Base-by-base conservation (phyloP, 1,140 invertebrate species). In the Neoseiulus cucumeris region DNA sequence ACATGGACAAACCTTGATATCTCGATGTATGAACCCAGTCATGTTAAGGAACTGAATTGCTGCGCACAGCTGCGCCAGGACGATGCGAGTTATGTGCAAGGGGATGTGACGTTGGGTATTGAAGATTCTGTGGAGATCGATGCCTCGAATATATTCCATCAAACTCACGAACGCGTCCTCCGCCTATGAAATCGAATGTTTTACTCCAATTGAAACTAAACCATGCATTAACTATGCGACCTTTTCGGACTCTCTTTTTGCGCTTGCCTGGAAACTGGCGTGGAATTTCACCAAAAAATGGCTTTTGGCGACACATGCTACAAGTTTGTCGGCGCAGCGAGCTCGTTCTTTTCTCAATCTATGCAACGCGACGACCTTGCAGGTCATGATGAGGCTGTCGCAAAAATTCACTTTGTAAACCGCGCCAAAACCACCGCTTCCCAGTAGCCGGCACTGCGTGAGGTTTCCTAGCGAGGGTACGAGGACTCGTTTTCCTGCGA, bases 1-100 rank as follows among this genome's bases (percentile, higher is more conserved):
- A n/a, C n/a, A n/a, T n/a, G n/a, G 33, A 39, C 33, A 9, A 39
- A 39, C 33, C 33, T 59, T 59, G 17, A 59, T 25, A 59, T 59
- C 51, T 17, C 51, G 51, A 59, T 59, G 51, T 2, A 59, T 59
- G 51, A 59, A 59, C 6, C 51, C 51, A 14, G 51, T 59, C 22
- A 59, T 33, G 9, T 59, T 12, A n/a, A 59, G 22, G 33, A 29
- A 59, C 9, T 59, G 51, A 4, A 59, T 25, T 17, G 51, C 51
- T 14, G 22, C 12, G 51, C 51, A 59, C 4, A 59, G 33, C 22
- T 59, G 51, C 17, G 51, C 25, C n/a, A 59, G 4, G 5, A 59
- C 22, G 51, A 59, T 25, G 2, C 51, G 51, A 9, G 14, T 29
- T 1, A 59, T 17, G 14, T 59, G 14, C 12, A 25, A 14, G 14